Base-by-base conservation (phyloP, 2,888 invertebrate species). In the Galerucella calmariensis region DNA sequence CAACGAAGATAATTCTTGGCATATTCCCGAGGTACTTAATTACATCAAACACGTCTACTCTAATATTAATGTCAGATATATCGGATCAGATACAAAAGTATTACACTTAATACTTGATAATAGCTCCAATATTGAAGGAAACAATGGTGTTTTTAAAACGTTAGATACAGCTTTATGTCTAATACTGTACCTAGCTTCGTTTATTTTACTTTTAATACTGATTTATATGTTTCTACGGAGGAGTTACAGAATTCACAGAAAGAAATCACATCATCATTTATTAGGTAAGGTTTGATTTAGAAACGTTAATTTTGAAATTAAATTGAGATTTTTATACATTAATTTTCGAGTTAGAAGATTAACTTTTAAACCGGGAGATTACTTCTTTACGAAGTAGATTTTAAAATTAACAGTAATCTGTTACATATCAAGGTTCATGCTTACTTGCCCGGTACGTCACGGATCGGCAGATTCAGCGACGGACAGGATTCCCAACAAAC, bases 181-280 rank as follows among this genome's bases (percentile, higher is more conserved):
- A 76, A 75, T 82, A 67, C 71, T 83, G n/a, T 84, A 83, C 73
- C 72, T 84, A 71, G 80, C 79, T 75, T 83, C 81, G 44, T 90
- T 96, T 86, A 89, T 94, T 81, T 85, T 95, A 84, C 93, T 94
- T 79, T 92, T 94, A 83, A 91, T 84, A 79, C 80, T 88, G 82
- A 86, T 88, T 77, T 84, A 93, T 84, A 91, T 94, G 86, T 94
- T 96, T 86, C 90, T 94, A 80, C 91, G 92, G 81, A 91, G 91
- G 85, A 90, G 92, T 82, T 93, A 94, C 86, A 92, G 92, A 84
- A 95, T 93, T 82, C 93, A 94, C 86, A 92, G 92, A 84, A 95
- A 93, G 87, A 94, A 93, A 87, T 87, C 90, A 81, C 94, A 94
- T 86, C 90, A 92, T 81, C 92, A 92, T 84, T 84, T 91, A 78